phyloP scores from a whole-genome alignment of 2,113 vertebrate species.

The Coptodon rendalli region DNA sequence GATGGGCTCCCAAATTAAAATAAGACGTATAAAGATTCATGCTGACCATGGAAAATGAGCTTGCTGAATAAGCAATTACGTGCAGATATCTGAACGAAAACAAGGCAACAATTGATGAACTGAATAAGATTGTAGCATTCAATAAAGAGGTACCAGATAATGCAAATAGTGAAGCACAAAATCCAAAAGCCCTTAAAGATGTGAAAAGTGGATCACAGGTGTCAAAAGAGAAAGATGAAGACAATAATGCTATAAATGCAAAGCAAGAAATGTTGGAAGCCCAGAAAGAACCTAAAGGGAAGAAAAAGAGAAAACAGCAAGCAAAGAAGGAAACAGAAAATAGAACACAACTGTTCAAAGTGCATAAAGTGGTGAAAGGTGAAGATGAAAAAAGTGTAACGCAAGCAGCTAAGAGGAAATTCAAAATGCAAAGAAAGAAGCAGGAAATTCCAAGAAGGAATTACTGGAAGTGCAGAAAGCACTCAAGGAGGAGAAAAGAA shows the following conservation, averaged over 20 bases:
- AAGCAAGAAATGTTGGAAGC: neutral
- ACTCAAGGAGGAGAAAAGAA: neutral
- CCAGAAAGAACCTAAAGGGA: neutral
- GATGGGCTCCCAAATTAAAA: neutral
- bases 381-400: neutral
- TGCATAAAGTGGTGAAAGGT: neutral
- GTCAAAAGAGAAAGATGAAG: neutral
- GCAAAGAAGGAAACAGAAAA: neutral
- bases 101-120: neutral
- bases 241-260: neutral
- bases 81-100: neutral
- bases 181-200: neutral
- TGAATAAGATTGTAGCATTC: neutral
- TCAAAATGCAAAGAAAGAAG: neutral
- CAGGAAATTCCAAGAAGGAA: neutral
- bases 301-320: neutral
- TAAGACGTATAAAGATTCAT: neutral
- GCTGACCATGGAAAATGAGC: neutral
- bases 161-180: neutral
- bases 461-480: neutral
- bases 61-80: neutral
- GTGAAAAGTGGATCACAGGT: neutral
- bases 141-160: neutral
- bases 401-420: neutral
- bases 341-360: neutral